Conservation (phyloP, 2,113 vertebrate genomes). For the Nematolebias whitei region DNA sequence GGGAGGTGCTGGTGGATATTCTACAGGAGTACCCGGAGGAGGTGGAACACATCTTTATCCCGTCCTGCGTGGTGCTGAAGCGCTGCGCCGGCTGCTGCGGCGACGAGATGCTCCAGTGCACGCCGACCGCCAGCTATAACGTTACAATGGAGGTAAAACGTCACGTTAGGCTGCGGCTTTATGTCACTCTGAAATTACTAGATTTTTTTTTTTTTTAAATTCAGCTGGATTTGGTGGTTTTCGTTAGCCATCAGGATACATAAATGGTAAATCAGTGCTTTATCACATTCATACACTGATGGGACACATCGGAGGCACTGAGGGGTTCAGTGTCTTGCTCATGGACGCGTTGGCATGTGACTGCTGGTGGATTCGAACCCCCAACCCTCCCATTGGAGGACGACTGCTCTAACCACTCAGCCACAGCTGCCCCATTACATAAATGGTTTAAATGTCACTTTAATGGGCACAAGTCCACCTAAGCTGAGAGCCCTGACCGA, state of each 20-base stretch:
- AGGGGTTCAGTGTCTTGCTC: no score
- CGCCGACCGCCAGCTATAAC: slow-evolving; percentile 86
- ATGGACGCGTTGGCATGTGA: no score
- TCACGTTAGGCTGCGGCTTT: background rate
- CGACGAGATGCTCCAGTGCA: slow-evolving; percentile 92
- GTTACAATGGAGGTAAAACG: slow-evolving; percentile 91
- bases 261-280: no score
- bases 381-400: no score
- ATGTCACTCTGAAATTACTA: no score
- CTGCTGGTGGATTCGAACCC: no score
- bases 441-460: slow-evolving; percentile 9
- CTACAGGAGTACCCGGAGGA: slow-evolving; percentile 96
- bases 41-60: slow-evolving; percentile 95
- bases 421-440: no score
- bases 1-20: slow-evolving; percentile 95
- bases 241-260: background rate
- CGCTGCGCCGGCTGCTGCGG: slow-evolving; percentile 95
- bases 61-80: slow-evolving; percentile 93
- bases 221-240: background rate
- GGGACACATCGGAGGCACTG: no score
- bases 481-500: background rate
- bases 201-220: background rate
- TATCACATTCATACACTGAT: no score
- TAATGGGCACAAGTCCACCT: background rate
- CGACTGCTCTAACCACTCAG: no score